Evolutionary conservation across 2,888 invertebrate species (phyloP).

Genomic region (Osedax fenrisi): DNA sequence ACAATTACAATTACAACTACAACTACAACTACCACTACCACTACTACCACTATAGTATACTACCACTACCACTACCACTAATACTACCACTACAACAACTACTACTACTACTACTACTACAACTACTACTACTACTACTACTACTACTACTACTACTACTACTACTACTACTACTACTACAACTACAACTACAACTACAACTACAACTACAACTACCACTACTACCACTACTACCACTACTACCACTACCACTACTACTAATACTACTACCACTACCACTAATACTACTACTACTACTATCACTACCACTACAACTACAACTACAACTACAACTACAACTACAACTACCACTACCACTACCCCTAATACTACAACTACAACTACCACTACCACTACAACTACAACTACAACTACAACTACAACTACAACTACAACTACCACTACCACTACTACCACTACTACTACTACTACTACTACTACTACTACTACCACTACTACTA

Average conservation of each 20-base stretch:
- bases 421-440: background rate
- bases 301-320: constrained; percentile 10
- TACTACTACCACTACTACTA: background rate
- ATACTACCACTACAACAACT: background rate
- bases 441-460: background rate
- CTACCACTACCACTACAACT: constrained; percentile 14
- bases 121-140: background rate
- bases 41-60: background rate
- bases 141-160: background rate
- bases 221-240: background rate
- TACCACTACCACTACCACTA: constrained; percentile 9
- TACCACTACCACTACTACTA: background rate
- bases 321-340: constrained; percentile 5
- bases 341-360: background rate
- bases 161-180: constrained; percentile 7
- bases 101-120: background rate
- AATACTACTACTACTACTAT: background rate
- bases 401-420: background rate
- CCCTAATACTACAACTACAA: background rate
- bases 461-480: constrained; percentile 2
- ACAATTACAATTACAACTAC: constrained; percentile 3
- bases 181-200: background rate
- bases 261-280: background rate
- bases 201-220: background rate
- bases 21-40: constrained; percentile 4